These are phyloP conservation scores for Astropecten irregularis DNA, from an alignment of 53 echinoderm and acorn worm species.

Conservation along the genomic window DNA sequence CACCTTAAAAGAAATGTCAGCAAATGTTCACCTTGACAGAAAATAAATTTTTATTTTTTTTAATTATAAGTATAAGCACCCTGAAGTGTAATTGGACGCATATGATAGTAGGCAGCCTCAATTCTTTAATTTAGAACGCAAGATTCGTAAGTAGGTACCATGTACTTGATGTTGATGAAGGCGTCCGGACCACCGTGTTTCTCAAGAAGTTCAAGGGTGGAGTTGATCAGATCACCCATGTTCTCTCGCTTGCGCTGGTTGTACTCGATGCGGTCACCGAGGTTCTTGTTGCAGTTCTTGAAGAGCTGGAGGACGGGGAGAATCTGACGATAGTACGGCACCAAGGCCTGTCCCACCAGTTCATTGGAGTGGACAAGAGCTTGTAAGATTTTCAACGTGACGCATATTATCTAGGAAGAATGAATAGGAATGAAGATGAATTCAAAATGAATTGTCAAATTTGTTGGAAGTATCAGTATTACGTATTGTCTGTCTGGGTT, in stretches of 20 bases:
- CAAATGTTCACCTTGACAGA: too few relatives aligned
- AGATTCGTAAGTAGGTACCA: slow-evolving; percentile 97
- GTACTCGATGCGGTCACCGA: slow-evolving; percentile 95
- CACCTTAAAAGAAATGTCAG: too few relatives aligned
- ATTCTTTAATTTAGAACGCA: slow-evolving; percentile 83
- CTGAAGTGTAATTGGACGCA: too few relatives aligned
- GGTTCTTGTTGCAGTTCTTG: slow-evolving; percentile 89
- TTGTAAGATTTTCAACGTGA: slow-evolving; percentile 80
- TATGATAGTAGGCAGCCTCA: too few relatives aligned
- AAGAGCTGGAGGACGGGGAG: slow-evolving; percentile 87
- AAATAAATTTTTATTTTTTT: too few relatives aligned
- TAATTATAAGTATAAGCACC: too few relatives aligned
- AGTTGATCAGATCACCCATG: slow-evolving; percentile 86
- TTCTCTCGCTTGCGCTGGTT: slow-evolving; percentile 84
- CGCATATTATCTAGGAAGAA: slow-evolving; percentile 76
- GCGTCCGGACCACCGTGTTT: slow-evolving; percentile 90
- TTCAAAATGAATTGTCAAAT: not conserved
- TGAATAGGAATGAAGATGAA: not conserved
- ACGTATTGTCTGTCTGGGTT: too few relatives aligned
- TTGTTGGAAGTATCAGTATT: too few relatives aligned
- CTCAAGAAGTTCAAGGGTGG: slow-evolving; percentile 88
- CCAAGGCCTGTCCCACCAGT: slow-evolving; percentile 83
- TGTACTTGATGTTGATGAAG: slow-evolving; percentile 97
- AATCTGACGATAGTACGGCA: slow-evolving; percentile 93
- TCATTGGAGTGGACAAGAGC: slow-evolving; percentile 70